A percentile compares a stretch with the other conserved stretches of the same genome.
Evolutionary conservation across 1,140 invertebrate genomes (phyloP).

Genomic region (Physella acuta): DNA sequence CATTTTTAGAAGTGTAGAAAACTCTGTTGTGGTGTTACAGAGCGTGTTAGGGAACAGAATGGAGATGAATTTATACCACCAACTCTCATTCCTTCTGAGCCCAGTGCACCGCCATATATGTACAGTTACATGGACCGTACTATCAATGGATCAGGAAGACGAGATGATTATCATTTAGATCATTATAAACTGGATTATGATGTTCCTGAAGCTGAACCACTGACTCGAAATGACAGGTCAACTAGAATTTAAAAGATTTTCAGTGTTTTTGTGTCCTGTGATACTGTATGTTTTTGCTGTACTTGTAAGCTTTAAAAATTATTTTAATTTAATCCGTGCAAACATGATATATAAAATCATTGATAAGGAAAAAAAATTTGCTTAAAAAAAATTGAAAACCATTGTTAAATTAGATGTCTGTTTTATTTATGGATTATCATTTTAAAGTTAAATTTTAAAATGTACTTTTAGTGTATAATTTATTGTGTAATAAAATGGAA

Average conservation of each 20-base stretch:
- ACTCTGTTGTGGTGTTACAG: conserved; percentile 34
- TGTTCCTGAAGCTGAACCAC: conserved; percentile 29
- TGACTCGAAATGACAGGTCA: conserved; percentile 24
- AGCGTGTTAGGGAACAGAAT: conserved; percentile 31
- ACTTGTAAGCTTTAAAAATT: too few species aligned
- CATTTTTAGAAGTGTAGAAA: conserved; percentile 26
- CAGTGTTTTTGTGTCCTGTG: too few species aligned
- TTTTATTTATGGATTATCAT: too few species aligned
- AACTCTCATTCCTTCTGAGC: conserved; percentile 25
- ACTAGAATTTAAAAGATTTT: conserved; percentile 32
- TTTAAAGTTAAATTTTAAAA: too few species aligned
- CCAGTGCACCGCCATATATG: conserved; percentile 34
- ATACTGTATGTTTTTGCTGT: too few species aligned
- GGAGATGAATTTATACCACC: conserved; percentile 27
- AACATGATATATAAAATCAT: too few species aligned
- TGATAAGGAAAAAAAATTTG: too few species aligned
- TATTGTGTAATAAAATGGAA: too few species aligned
- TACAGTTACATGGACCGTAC: conserved; percentile 34
- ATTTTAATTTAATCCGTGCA: too few species aligned
- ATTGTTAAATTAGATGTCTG: too few species aligned
- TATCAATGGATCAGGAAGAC: not conserved
- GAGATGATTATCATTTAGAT: conserved; percentile 28
- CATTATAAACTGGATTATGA: conserved; percentile 34
- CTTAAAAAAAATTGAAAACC: too few species aligned
- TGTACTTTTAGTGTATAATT: too few species aligned